Percentiles rank a stretch among this genome's conserved stretches.
These are phyloP conservation scores for Drosophila macrothrix DNA, from an alignment of 2,888 invertebrate genomes.

Conservation along the genomic window DNA sequence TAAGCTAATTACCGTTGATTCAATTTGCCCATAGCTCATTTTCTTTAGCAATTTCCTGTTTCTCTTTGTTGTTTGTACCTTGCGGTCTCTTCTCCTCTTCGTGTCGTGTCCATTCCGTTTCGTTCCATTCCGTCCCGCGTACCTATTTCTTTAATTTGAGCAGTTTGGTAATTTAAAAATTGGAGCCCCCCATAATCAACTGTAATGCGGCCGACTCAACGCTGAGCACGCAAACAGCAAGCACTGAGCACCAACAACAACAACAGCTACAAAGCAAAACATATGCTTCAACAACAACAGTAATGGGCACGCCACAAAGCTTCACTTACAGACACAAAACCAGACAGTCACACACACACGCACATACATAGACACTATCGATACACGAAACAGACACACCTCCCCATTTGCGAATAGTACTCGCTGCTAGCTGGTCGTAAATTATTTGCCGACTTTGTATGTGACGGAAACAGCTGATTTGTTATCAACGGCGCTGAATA, in stretches of 20 bases:
- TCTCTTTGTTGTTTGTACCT: slow-evolving; percentile 28
- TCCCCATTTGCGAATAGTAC: slow-evolving; percentile 63
- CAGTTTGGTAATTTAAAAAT: slow-evolving; percentile 78
- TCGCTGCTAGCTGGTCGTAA: slow-evolving; percentile 40
- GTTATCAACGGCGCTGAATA: slow-evolving; percentile 74
- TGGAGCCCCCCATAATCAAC: slow-evolving; percentile 69
- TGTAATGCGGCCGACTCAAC: slow-evolving; percentile 73
- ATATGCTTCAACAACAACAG: slow-evolving; percentile 61
- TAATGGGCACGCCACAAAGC: slow-evolving; percentile 56
- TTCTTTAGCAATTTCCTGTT: slow-evolving; percentile 69
- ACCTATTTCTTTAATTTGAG: slow-evolving; percentile 72
- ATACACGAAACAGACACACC: slow-evolving; percentile 69
- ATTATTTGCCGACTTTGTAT: slow-evolving; percentile 40
- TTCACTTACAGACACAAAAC: slow-evolving; percentile 50
- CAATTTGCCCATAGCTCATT: slow-evolving; percentile 49
- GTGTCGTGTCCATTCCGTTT: slow-evolving; percentile 16
- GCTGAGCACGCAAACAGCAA: slow-evolving; percentile 69
- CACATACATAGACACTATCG: slow-evolving; percentile 38
- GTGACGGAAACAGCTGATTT: slow-evolving; percentile 73
- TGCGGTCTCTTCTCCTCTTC: slow-evolving; percentile 24
- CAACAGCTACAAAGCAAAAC: slow-evolving; percentile 61
- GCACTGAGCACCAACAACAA: slow-evolving; percentile 35
- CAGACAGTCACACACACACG: slow-evolving; percentile 58
- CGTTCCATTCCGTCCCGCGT: slow-evolving; percentile 22
- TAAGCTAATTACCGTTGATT: slow-evolving; percentile 58